Evolutionary conservation across 2,113 vertebrate genomes (phyloP), one percentile per base, ranked within the genome.

Genomic region (Chlamydotis undulata): DNA sequence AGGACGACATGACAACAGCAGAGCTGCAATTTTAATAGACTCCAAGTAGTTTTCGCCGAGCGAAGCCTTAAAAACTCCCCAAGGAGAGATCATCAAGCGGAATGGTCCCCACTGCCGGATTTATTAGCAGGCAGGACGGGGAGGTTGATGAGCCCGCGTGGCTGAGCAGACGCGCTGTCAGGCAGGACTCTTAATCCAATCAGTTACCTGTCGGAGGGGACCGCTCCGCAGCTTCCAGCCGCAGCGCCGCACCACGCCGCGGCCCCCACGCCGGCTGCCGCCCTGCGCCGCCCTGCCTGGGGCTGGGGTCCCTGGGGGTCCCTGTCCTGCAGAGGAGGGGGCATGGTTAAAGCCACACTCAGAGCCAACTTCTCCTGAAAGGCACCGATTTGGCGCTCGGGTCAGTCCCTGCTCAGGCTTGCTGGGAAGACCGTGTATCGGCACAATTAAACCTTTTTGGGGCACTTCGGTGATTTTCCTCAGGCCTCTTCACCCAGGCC

Each of bases 41-140:
- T 98, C 97, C 87, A 94, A 97, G 98, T 97, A 97, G 97, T 96
- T 98, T 97, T 97, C 89, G 52, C 90, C 70, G 85, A 97, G 95
- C 92, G 85, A 97, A 98, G 98, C 94, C 96, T 95, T 98, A 98
- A 97, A 98, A 97, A 97, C 97, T 98, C 98, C 98, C 98, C 89
- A 94, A 97, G 98, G 98, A 98, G 93, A 96, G 97, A 98, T 98
- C 98, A 98, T 98, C 98, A 98, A 98, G 98, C 97, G 9, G 98
- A 98, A 97, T 96, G 97, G 98, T 98, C 98, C 98, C 98, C 78
- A 53, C 97, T 89, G 97, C 97, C 61, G 85, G 97, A 97, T 98
- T 98, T 98, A 98, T 98, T 98, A 98, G 98, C 98, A 97, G 97
- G 95, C 97, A 98, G 98, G 97, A 98, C 49, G 49, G 98, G 97